phyloP scores from a whole-genome alignment of 2,888 invertebrate species.

The Anticlea derivata region DNA sequence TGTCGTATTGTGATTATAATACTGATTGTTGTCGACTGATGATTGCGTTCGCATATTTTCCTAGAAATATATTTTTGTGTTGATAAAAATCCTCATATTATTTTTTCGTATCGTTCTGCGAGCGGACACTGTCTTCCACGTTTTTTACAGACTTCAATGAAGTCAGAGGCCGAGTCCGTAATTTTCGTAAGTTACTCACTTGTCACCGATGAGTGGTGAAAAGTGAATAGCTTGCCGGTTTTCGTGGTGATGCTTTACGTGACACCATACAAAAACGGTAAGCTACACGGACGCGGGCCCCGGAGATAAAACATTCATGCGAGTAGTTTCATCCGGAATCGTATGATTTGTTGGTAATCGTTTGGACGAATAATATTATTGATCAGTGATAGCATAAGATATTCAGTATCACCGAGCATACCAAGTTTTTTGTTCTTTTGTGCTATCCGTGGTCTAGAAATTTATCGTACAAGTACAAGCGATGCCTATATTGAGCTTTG shows the following conservation, averaged over 20 bases:
- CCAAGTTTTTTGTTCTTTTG: no score
- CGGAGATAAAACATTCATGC: constrained; percentile 17
- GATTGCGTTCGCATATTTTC: not conserved
- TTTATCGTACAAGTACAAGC: no score
- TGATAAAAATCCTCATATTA: not conserved
- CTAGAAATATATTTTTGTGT: not conserved
- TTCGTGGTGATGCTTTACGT: no score
- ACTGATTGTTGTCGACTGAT: not conserved
- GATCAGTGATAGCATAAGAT: not conserved
- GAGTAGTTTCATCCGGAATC: constrained; percentile 23
- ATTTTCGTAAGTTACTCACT: no score
- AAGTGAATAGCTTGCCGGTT: no score
- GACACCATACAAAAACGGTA: no score
- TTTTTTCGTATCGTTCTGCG: constrained; percentile 1
- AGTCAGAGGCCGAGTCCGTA: no score
- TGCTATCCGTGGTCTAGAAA: no score
- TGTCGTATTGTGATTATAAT: not conserved
- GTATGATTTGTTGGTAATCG: not conserved
- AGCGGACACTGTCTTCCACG: constrained; percentile 59
- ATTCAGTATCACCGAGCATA: not conserved
- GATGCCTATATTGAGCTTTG: no score
- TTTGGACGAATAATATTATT: not conserved
- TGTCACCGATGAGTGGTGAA: no score
- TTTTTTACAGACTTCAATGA: constrained; percentile 20
- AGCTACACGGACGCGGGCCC: no score